Evolutionary conservation across 2,797 vertebrate species (phyloP), one percentile per base, ranked within the genome.

Genomic region (Uromys caudimaculatus): DNA sequence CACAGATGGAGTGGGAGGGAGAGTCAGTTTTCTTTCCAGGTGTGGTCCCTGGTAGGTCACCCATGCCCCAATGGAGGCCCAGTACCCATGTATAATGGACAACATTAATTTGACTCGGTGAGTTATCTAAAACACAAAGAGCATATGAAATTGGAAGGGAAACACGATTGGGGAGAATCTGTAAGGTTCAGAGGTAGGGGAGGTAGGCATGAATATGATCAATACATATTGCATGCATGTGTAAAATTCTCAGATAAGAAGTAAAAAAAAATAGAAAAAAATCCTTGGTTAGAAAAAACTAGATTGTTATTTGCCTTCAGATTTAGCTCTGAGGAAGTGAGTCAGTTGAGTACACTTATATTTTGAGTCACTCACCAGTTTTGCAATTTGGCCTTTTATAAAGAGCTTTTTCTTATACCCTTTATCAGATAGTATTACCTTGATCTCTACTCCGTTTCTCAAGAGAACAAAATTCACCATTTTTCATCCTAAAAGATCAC

Each of bases 401-500:
- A n/a, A 92, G 91, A 92, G 47, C 11, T 52, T 94, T 95, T 94
- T 91, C 52, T 93, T 95, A 24, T 94, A 56, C 52, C 91, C 58
- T 94, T 52, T 90, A 85, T 23, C n/a, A 94, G 89, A 85, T 89
- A 91, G 19, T 89, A 10, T 73, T 87, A 27, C 67, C 88, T 97
- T 82, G 21, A 90, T 94, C 73, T 91, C 94, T 17, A 95, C 3
- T 27, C 21, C 58, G 13, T 50, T 94, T 83, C 78, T 88, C 32
- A 96, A 97, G 90, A 96, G 90, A 93, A 78, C 32, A 60, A 91
- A 8, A 82, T 16, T n/a, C 54, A 81, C 35, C n/a, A 78, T 95
- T 97, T 93, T 95, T 97, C 91, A 54, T 94, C 76, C 52, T 94
- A 67, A 94, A 95, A 54, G 56, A 19, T 89, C 56, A 76, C 52